Evolutionary conservation across 1,140 invertebrate genomes (phyloP).

Genomic region (Drosophila punjabiensis): DNA sequence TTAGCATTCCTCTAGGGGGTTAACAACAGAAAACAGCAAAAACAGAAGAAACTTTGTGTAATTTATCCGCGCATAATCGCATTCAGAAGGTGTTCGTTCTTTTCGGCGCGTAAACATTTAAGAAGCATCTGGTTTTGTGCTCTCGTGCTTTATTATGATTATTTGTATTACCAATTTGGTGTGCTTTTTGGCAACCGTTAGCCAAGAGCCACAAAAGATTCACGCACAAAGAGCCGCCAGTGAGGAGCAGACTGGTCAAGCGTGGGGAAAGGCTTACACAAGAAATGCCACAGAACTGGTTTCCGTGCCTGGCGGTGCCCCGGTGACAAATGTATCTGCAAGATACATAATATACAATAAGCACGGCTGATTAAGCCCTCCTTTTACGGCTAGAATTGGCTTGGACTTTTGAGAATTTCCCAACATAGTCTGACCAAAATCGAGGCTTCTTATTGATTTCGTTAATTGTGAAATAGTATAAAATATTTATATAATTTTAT

Average conservation of each 20-base stretch:
- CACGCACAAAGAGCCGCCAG: slow-evolving; percentile 12
- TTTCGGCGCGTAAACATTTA: slow-evolving; percentile 43
- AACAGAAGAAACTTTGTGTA: slow-evolving; percentile 13
- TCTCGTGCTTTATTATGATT: slow-evolving; percentile 38
- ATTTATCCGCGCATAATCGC: slow-evolving; percentile 47
- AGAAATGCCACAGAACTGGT: slow-evolving; percentile 51
- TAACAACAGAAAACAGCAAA: slow-evolving; percentile 30
- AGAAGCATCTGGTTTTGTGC: slow-evolving; percentile 46
- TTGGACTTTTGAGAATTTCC: slow-evolving; percentile 12
- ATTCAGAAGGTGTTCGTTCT: slow-evolving; percentile 33
- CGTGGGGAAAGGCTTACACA: slow-evolving; percentile 41
- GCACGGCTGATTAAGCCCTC: slow-evolving; percentile 31
- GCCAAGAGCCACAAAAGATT: slow-evolving; percentile 37
- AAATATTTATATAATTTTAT: too few relatives aligned
- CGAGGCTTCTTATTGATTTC: background rate
- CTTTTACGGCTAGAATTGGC: slow-evolving; percentile 29
- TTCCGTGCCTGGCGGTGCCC: slow-evolving; percentile 41
- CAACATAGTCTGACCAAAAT: background rate
- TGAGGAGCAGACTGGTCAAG: background rate
- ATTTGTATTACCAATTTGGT: slow-evolving; percentile 26
- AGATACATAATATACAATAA: slow-evolving; percentile 49
- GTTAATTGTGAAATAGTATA: slow-evolving; percentile 2
- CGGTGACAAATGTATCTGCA: slow-evolving; percentile 50
- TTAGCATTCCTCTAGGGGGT: slow-evolving; percentile 38
- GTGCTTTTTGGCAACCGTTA: slow-evolving; percentile 32